Evolutionary conservation across 1,140 invertebrate genomes (phyloP).

Genomic region (Drosophila truncata): DNA sequence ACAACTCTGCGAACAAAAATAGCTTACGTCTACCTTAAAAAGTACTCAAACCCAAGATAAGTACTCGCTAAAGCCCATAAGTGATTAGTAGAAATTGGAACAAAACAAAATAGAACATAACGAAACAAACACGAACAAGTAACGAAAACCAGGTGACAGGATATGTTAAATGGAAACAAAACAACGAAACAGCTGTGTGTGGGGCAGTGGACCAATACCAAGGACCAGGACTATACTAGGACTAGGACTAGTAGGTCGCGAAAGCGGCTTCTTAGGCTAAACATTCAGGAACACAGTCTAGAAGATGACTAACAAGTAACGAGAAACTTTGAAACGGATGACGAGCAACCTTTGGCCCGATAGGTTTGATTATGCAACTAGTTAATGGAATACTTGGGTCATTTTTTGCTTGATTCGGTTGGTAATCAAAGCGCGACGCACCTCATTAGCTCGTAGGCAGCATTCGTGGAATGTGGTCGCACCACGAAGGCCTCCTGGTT

Average conservation of each 20-base stretch:
- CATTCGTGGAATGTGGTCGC: conserved; percentile 81
- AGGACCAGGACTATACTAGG: conserved; percentile 31
- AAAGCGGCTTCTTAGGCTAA: conserved; percentile 27
- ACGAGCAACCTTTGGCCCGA: conserved; percentile 25
- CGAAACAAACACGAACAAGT: conserved; percentile 38
- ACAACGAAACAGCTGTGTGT: conserved; percentile 17
- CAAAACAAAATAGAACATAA: conserved; percentile 22
- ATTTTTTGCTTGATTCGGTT: conserved; percentile 13
- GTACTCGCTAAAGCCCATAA: conserved; percentile 2
- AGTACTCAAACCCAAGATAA: conserved; percentile 5
- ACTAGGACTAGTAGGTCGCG: conserved; percentile 33
- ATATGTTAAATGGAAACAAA: conserved; percentile 43
- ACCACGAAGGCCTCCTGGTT: conserved; percentile 59
- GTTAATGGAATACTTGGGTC: conserved; percentile 16
- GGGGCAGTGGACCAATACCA: conserved; percentile 43
- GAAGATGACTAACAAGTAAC: conserved; percentile 29
- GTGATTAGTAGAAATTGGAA: conserved; percentile 59
- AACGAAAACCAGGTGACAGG: conserved; percentile 27
- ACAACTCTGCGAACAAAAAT: conserved; percentile 1
- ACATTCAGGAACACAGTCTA: conserved; percentile 32
- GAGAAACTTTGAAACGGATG: conserved; percentile 35
- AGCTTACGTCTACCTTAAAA: conserved; percentile 18
- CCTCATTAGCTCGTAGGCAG: conserved; percentile 83
- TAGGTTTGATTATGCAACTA: conserved; percentile 17
- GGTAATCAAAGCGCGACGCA: conserved; percentile 72